Evolutionary conservation across 2,888 invertebrate genomes (phyloP).

Genomic region (Globia sparganii): DNA sequence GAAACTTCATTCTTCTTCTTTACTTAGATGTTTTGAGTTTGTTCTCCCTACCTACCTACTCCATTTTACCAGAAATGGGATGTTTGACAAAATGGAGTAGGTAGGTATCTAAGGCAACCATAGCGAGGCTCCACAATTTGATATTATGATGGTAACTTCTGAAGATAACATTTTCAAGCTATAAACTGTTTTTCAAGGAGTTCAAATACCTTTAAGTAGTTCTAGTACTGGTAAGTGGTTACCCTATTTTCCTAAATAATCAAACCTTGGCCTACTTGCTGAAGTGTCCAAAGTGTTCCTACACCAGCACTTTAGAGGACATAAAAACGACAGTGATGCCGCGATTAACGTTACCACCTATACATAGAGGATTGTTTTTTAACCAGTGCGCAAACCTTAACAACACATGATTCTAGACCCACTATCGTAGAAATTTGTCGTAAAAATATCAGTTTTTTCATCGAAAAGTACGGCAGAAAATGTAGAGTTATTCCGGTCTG

Average conservation of each 20-base stretch:
- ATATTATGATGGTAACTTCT: not conserved
- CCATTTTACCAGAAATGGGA: too few relatives aligned
- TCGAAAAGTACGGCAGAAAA: too few relatives aligned
- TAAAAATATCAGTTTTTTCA: too few relatives aligned
- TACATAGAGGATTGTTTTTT: too few relatives aligned
- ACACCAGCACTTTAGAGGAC: not conserved
- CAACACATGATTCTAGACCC: too few relatives aligned
- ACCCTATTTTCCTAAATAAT: not conserved
- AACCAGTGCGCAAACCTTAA: too few relatives aligned
- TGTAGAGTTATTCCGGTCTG: too few relatives aligned
- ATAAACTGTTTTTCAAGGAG: not conserved
- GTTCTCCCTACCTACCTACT: not conserved
- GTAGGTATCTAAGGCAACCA: not conserved
- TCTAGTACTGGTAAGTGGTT: too few relatives aligned
- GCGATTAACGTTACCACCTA: not conserved
- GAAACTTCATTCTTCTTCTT: not conserved
- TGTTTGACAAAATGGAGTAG: not conserved
- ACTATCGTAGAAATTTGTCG: too few relatives aligned
- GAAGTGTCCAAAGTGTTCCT: not conserved
- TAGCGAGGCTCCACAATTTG: not conserved
- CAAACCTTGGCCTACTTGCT: not conserved
- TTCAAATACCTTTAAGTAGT: too few relatives aligned
- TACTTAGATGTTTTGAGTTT: not conserved
- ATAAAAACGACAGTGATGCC: not conserved
- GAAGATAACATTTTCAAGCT: not conserved